Base-by-base conservation (phyloP, 2,113 vertebrate genomes). In the Meles meles region DNA sequence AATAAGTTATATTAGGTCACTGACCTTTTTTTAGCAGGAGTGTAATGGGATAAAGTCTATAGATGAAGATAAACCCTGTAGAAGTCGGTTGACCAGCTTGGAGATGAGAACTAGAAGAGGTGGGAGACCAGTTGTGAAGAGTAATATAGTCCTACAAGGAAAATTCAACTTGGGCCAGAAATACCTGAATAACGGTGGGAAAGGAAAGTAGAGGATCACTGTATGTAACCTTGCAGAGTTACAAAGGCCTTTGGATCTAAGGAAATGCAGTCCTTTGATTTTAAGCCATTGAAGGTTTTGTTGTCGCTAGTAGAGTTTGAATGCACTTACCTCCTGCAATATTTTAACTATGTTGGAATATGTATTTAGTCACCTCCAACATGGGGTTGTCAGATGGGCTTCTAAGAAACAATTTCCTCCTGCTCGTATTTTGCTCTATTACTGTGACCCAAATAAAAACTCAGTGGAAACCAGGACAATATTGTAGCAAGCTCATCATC, bases 391-490 rank as follows among this genome's bases (percentile, higher is more conserved):
- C 37, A 93, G 61, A 34, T 8, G 23, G 10, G 5, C 29, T 91
- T 44, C 61, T 79, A 39, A 93, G 77, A 79, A 61, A 71, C 20
- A 34, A 7, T 37, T 81, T 77, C 4, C 10, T 89, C 15, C 49
- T 12, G 23, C 37, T 92, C 31, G 9, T 67, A 47, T 88, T 96
- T 91, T 89, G 37, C 69, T 93, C 42, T 92, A 27, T 81, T 59
- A 52, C 25, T 87, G 18, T 95, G 87, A 63, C 90, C 71, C 76
- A 96, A 76, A 93, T 92, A 93, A 91, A 97, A 95, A 65, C 34
- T 72, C 49, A 59, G 39, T 69, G n/a, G 82, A 93, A 96, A 81
- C 57, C 34, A 76, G 71, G 65, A 63, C 84, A 96, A n/a, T 52
- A 69, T 86, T 44, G 39, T 55, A 37, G 47, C 37, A 88, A 88